Evolutionary conservation across 2,113 vertebrate genomes (phyloP).

Genomic region (Nothoprocta pentlandii): DNA sequence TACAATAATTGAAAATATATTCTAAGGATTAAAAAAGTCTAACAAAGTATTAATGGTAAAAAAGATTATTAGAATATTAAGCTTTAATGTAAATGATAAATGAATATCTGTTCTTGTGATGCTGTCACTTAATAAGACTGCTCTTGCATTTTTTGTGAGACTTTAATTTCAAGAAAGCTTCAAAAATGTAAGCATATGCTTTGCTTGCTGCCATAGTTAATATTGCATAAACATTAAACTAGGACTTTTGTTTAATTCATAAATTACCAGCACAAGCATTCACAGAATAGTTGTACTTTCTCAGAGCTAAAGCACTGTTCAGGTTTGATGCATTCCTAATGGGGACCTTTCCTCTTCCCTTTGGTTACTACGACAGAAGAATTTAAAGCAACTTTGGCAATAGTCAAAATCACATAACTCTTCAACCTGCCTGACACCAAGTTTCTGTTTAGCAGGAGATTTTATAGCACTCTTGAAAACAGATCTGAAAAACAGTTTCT

Average conservation of each 20-base stretch:
- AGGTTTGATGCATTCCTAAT: background rate
- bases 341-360: background rate
- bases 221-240: no score
- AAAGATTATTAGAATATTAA: background rate
- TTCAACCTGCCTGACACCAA: background rate
- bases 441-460: background rate
- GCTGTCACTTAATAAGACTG: background rate
- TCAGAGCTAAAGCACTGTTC: background rate
- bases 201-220: background rate
- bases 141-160: background rate
- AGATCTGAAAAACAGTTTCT: background rate
- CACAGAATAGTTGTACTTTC: background rate
- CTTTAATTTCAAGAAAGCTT: background rate
- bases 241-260: background rate
- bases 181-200: background rate
- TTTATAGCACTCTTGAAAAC: conserved; percentile 11
- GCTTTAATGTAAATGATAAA: background rate
- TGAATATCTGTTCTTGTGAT: background rate
- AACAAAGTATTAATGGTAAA: background rate
- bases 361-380: background rate
- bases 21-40: background rate
- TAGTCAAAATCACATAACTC: background rate
- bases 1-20: background rate
- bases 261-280: background rate
- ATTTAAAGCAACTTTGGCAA: background rate